Conservation (phyloP, 2,113 vertebrate genomes). For the Oreochromis spilurus region DNA sequence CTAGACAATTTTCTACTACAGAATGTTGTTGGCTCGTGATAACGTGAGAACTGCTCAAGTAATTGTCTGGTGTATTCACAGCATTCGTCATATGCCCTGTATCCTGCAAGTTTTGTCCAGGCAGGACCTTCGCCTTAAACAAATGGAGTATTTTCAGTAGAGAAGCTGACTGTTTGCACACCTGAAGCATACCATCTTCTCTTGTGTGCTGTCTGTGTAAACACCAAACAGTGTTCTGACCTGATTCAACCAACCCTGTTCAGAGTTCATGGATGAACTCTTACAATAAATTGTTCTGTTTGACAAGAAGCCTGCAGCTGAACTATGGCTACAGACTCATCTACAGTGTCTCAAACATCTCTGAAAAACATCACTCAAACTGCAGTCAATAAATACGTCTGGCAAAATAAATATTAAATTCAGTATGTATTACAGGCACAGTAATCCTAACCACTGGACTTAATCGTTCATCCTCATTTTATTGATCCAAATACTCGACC, state of each 20-base stretch:
- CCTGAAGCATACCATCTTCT: background rate
- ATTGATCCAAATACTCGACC: background rate
- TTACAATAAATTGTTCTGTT: background rate
- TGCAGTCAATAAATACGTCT: background rate
- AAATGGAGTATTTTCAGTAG: background rate
- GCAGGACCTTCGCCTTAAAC: background rate
- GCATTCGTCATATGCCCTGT: background rate
- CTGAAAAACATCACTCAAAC: background rate
- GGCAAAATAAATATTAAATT: background rate
- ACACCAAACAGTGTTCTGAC: background rate
- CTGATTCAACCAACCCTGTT: background rate
- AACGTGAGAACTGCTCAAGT: background rate
- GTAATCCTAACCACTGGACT: background rate
- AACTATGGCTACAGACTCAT: background rate
- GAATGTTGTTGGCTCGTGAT: background rate
- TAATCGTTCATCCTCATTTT: background rate
- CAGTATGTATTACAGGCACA: background rate
- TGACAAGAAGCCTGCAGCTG: background rate
- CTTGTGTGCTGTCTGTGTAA: background rate
- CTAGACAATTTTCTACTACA: fast-evolving
- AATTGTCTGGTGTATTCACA: background rate
- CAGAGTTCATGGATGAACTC: background rate
- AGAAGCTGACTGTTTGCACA: background rate
- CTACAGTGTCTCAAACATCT: background rate
- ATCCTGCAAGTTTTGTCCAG: background rate